phyloP scores from a whole-genome alignment of 2,888 invertebrate genomes.

The Sisyra nigra region DNA sequence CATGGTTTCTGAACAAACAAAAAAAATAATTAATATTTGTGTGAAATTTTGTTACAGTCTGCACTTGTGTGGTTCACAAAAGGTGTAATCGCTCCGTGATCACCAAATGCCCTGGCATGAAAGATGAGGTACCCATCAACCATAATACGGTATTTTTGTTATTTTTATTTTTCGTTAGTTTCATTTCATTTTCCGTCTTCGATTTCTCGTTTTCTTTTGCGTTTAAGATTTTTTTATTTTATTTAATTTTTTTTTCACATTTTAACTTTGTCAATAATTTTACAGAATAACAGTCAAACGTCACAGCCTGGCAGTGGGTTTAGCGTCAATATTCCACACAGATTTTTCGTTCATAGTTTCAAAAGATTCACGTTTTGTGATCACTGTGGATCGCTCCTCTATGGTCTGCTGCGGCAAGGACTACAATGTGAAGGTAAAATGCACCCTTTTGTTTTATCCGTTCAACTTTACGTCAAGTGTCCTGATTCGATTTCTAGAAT shows the following conservation, averaged over 20 bases:
- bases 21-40: constrained; percentile 1
- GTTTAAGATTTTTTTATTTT: constrained; percentile 10
- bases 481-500: constrained; percentile 41
- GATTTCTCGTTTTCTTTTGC: constrained; percentile 10
- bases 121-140: constrained; percentile 49
- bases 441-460: not conserved
- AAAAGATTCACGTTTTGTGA: constrained; percentile 98
- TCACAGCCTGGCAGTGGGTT: constrained; percentile 65
- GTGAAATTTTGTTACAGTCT: constrained; percentile 49
- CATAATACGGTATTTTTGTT: constrained; percentile 10
- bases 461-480: too few species aligned
- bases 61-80: constrained; percentile 99
- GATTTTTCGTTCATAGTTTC: constrained; percentile 90
- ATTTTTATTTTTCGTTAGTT: constrained; percentile 8
- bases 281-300: constrained; percentile 33
- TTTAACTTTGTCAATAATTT: constrained; percentile 10
- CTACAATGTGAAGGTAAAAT: constrained; percentile 86
- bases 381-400: constrained; percentile 95
- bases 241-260: constrained; percentile 1
- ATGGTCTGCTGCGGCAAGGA: constrained; percentile 92
- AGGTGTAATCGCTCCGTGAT: constrained; percentile 93
- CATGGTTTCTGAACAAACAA: not conserved
- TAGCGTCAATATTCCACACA: constrained; percentile 97
- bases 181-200: constrained; percentile 8
- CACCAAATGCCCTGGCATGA: constrained; percentile 97